Evolutionary conservation across 2,113 vertebrate species (phyloP), one percentile per base, ranked within the genome.

Genomic region (Zosterops hypoxanthus): DNA sequence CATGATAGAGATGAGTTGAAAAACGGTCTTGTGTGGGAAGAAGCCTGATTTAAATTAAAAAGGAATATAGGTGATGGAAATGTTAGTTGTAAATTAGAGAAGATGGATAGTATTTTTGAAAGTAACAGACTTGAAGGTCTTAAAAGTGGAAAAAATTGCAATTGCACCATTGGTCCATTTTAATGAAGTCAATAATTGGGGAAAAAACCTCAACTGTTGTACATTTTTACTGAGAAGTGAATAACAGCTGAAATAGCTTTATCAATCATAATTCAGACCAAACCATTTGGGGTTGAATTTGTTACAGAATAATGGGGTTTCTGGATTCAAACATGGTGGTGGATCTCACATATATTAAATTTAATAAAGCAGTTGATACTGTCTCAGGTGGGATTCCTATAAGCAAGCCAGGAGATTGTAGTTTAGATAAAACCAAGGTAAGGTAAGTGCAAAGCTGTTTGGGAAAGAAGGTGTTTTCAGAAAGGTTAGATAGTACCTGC

Each of bases 401-500:
- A 80, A 57, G 71, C n/a, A 86, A 82, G 50, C 29, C 39, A 76
- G 59, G 56, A 85, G 76, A 71, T 63, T 14, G 11, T 66, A 73
- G 79, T 70, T 92, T 59, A 59, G 90, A 94, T 96, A 94, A 92
- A 93, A 76, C 15, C n/a, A 61, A n/a, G 23, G 20, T 61, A 63
- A 77, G 50, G 59, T 36, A 49, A 42, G 31, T 42, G 18, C 46
- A 57, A 80, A 86, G 61, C 46, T 80, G 13, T 69, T 81, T 11
- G 29, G 42, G 50, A 70, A 93, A 79, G n/a, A 90, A 80, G 82
- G n/a, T 93, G 75, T 94, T 92, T 86, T 80, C 28, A 46, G 75
- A 88, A 95, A 90, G 71, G 71, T 94, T 95, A 96, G 95, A 92
- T 94, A 95, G 85, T 66, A 92, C 82, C 53, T 90, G 66, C 63